Evolutionary conservation across 2,797 vertebrate genomes (phyloP), one percentile per base, ranked within the genome.

Genomic region (Malacoraja senta): DNA sequence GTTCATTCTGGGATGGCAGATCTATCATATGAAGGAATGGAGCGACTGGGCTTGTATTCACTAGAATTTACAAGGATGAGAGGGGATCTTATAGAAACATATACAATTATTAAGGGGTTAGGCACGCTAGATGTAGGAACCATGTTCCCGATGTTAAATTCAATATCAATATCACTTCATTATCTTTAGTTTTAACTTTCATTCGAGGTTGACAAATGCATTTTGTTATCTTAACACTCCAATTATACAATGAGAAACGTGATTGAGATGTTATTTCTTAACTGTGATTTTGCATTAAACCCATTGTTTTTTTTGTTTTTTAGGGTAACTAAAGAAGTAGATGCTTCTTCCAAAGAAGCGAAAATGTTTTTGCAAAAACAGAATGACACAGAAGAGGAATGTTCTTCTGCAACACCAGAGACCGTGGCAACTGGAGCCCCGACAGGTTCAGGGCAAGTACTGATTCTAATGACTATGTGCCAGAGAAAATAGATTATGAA

Each of bases 251-350:
- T 61, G 6, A 29, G 26, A 63, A 63, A 63, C 58, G 6, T 63
- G 81, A n/a, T 84, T 61, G 29, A 63, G 58, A 58, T 86, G 24
- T 83, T 79, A 38, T 58, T 58, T 58, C 0, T n/a, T 90, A 21
- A 61, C 24, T 29, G 44, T 91, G 19, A 4, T 32, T 90, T 68
- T 90, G 19, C 63, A 19, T 53, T 15, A 53, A 38, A 29, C 24
- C 38, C 15, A 91, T 74, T 19, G 0, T 15, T 91, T 91, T 76
- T 44, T 15, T 74, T 35, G 0, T 88, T 9, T 81, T 93, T 80
- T 94, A 99, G 98, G 95, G 98, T 99, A 76, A 97, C 97, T 93
- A 98, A 99, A 95, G 98, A 99, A 95, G 98, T 99, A 1, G 97
- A 97, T 3, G 96, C 96, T 7, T 94, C 97, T 93, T 99, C 98